Evolutionary conservation across 2,888 invertebrate species (phyloP), one percentile per base, ranked within the genome.

Genomic region (Lampropteryx suffumata): DNA sequence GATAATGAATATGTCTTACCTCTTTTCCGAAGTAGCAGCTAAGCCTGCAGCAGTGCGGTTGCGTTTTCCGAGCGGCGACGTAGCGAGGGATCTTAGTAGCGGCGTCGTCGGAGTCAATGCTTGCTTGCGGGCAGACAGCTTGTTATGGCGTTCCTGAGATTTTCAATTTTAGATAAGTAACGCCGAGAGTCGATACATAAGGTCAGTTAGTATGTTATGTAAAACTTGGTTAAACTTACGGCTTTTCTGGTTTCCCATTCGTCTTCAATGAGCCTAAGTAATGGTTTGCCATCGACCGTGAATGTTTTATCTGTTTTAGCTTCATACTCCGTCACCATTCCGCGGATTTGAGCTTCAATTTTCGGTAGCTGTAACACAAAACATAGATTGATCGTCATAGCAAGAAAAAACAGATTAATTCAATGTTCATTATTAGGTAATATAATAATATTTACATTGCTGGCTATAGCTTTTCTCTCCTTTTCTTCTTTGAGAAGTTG

Each of bases 401-500:
- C n/a, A n/a, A n/a, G n/a, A n/a, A n/a, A n/a, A n/a, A n/a, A n/a
- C n/a, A n/a, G n/a, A n/a, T n/a, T n/a, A n/a, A n/a, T n/a, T n/a
- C 21, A 21, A 21, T 21, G 21, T 5, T 3, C 21, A 21, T 21
- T 5, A 2, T 21, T 21, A 21, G 5, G 21, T 5, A 5, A 7
- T 24, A 7, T 24, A 7, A 24, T 5, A 24, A n/a, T 39, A 72
- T 78, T 73, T 32, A 90, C 89, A 59, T 84, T 89, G 65, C 71
- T 94, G 27, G 92, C 91, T 7, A 97, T 92, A 6, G 92, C 90
- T 74, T 96, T 97, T n/a, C 97, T 86, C 67, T 96, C 96, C 65
- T 94, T 96, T 77, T 98, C 98, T 73, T 98, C 98, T 42, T 93
- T 92, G 1, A 98, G 82, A 4, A 98, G 84, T 60, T 96, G 95